Base-by-base conservation (phyloP, 2,888 invertebrate genomes). In the Athripsodes cinereus region DNA sequence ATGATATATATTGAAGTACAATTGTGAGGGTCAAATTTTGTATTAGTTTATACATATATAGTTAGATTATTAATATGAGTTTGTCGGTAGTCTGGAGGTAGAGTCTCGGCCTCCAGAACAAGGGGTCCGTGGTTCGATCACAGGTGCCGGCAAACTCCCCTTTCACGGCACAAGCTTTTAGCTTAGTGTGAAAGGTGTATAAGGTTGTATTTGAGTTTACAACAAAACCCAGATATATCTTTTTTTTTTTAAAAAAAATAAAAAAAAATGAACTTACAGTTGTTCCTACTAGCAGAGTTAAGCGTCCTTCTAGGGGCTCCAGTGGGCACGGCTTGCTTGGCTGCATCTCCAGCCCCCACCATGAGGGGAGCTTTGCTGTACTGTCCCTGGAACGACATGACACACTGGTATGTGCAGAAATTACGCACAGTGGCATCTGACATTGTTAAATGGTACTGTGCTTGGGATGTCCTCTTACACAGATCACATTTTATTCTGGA, bases 371-470 rank as follows among this genome's bases (percentile, higher is more conserved):
- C 69, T 62, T 79, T 79, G 22, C 76, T 74, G 64, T 79, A 80
- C 66, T 79, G 79, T 44, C 76, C 73, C 77, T 91, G 90, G 69
- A 90, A 91, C 63, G 84, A 81, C 86, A 90, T 87, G 0, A 90
- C 90, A 68, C 91, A 91, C 67, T 86, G 84, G 70, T 90, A 90
- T 11, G 88, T 86, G 73, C 91, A 92, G 71, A 92, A 91, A 71
- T 90, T 90, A 49, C 90, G 76, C 60, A 90, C 86, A 1, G 90
- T 87, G 2, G 89, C 88, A 68, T 92, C 91, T 0, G 90, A 90
- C 90, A 91, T 91, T 1, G 90, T 90, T 63, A 91, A 74, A 69
- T 91, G 90, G 69, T 90, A 91, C 67, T 89, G 87, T 0, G 90
- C 88, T 64, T 85, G 81, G 0, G 84, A 82, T 13, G 80, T 80